A percentile compares a stretch with the other conserved stretches of the same genome.
Evolutionary conservation across 2,113 vertebrate genomes (phyloP).

Genomic region (Morone chrysops): DNA sequence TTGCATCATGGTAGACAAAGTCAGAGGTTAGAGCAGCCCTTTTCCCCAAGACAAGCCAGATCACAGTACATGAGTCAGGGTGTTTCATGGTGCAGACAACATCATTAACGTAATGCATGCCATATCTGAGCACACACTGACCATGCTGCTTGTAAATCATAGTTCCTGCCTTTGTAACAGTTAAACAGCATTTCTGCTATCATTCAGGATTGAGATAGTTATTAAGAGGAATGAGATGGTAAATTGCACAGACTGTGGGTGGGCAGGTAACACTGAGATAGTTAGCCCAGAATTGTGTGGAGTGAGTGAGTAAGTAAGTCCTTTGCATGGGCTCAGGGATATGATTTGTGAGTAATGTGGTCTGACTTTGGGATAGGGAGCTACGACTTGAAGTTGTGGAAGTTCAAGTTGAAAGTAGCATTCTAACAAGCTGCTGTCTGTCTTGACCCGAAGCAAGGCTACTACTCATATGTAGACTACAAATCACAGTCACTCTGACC

Average conservation of each 20-base stretch:
- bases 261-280: background rate
- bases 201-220: no score
- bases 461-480: conserved; percentile 4
- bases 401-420: background rate
- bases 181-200: no score
- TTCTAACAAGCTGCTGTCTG: conserved; percentile 1
- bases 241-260: background rate
- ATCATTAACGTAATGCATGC: no score
- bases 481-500: background rate
- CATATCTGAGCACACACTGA: no score
- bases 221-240: no score
- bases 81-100: no score
- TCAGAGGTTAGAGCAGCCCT: no score
- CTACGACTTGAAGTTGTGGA: background rate
- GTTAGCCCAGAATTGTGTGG: background rate
- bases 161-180: no score
- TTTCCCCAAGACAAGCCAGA: no score
- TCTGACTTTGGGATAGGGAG: background rate
- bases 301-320: background rate
- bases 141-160: no score
- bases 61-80: no score
- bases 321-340: background rate
- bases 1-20: no score
- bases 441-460: conserved; percentile 2
- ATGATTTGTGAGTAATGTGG: background rate